Conservation (phyloP, 2,797 vertebrate species). For the Myotis vivesi region DNA sequence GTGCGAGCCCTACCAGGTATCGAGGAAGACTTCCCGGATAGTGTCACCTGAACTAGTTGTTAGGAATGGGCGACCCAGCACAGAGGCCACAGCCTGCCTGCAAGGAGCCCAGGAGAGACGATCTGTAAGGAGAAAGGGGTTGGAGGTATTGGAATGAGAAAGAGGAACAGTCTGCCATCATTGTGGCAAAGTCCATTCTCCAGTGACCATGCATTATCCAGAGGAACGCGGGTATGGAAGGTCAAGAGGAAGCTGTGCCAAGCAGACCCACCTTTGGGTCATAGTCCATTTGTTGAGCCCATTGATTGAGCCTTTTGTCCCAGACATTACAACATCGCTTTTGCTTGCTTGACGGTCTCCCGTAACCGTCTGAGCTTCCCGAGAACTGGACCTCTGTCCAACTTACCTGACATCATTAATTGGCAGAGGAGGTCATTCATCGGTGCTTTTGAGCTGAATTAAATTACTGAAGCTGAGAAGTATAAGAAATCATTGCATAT, state of each 20-base stretch:
- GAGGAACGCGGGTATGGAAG: neutral
- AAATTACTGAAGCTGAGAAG: neutral
- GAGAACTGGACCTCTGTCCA: neutral
- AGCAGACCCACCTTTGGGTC: neutral
- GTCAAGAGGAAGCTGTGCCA: neutral
- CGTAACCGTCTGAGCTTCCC: neutral
- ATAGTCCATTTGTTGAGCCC: neutral
- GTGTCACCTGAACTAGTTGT: neutral
- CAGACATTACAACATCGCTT: neutral
- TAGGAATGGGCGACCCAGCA: neutral
- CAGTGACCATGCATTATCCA: neutral
- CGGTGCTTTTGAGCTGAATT: neutral
- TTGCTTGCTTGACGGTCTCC: neutral
- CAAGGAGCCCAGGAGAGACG: neutral
- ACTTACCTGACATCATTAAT: neutral
- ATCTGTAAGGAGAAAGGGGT: neutral
- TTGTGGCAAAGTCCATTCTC: neutral
- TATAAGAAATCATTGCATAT: neutral
- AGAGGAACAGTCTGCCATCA: neutral
- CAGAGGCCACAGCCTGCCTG: neutral
- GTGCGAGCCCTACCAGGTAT: rapidly evolving
- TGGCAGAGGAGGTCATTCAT: neutral
- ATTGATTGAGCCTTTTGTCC: neutral
- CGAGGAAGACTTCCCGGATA: neutral
- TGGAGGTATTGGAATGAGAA: neutral